A percentile compares a stretch with the other conserved stretches of the same genome.
Evolutionary conservation across 1,140 invertebrate species (phyloP).

Genomic region (Brachionus rotundiformis): DNA sequence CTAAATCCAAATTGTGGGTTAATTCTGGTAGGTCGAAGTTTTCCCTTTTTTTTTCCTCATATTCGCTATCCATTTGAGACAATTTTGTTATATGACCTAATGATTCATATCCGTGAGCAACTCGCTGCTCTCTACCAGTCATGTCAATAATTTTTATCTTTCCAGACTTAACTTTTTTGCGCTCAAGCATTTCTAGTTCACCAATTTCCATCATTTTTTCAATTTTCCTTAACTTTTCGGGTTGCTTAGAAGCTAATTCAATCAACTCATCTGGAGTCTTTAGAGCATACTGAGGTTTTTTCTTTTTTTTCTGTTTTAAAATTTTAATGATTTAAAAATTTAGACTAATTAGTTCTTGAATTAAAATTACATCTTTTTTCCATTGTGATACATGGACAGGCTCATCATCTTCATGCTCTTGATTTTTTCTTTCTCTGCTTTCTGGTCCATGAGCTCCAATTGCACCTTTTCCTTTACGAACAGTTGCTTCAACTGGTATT

Average conservation of each 20-base stretch:
- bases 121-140: conserved; percentile 89
- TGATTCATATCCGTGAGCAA: conserved; percentile 83
- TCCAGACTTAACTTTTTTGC: conserved; percentile 53
- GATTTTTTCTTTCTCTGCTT: conserved; percentile 63
- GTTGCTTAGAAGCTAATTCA: conserved; percentile 70
- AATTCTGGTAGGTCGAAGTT: conserved; percentile 79
- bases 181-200: background rate
- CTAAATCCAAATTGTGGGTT: conserved; percentile 83
- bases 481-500: conserved; percentile 85
- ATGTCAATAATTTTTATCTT: conserved; percentile 98
- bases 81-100: conserved; percentile 67
- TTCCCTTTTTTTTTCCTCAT: conserved; percentile 57
- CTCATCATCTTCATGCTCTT: conserved; percentile 44
- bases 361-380: conserved; percentile 38
- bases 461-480: conserved; percentile 87
- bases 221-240: conserved; percentile 57
- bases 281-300: conserved; percentile 78
- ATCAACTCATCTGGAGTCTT: conserved; percentile 88
- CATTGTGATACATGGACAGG: conserved; percentile 53
- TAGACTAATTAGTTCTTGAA: conserved; percentile 27
- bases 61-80: conserved; percentile 68
- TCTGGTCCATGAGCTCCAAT: conserved; percentile 71
- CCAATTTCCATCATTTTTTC: conserved; percentile 27
- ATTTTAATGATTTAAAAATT: no score
- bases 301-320: conserved; percentile 58